phyloP scores from a whole-genome alignment of 2,797 vertebrate species.

The Agapornis canus region DNA sequence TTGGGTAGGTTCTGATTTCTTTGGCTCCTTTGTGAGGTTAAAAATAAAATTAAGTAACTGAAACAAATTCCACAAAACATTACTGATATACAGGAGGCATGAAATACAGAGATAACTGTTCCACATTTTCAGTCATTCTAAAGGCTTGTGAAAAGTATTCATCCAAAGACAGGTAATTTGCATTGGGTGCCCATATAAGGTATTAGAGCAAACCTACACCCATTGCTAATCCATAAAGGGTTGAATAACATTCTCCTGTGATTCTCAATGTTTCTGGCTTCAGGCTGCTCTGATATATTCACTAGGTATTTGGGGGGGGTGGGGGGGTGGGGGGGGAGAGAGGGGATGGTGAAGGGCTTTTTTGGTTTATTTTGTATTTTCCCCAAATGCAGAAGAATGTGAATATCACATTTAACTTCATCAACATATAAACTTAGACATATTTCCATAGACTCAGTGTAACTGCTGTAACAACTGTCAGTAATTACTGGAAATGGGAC shows the following conservation, averaged over 20 bases:
- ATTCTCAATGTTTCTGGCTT: not conserved
- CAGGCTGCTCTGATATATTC: not conserved
- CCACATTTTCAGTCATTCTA: conserved; percentile 40
- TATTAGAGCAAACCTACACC: conserved; percentile 31
- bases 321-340: too few relatives aligned
- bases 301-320: not conserved
- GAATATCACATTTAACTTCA: not conserved
- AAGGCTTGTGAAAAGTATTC: conserved; percentile 8
- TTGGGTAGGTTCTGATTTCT: conserved; percentile 7
- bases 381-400: not conserved
- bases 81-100: not conserved
- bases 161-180: conserved; percentile 44
- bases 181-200: not conserved
- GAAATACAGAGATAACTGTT: conserved; percentile 50
- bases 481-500: not conserved
- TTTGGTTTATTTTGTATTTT: accelerated
- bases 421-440: not conserved
- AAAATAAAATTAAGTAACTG: conserved; percentile 46
- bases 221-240: conserved; percentile 6
- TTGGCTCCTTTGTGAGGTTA: not conserved
- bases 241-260: not conserved
- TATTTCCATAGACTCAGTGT: not conserved
- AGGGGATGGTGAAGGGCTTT: not conserved
- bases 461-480: not conserved
- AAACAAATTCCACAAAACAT: conserved; percentile 31